Evolutionary conservation across 2,113 vertebrate genomes (phyloP), one percentile per base, ranked within the genome.

Genomic region (Bagarius yarrelli): DNA sequence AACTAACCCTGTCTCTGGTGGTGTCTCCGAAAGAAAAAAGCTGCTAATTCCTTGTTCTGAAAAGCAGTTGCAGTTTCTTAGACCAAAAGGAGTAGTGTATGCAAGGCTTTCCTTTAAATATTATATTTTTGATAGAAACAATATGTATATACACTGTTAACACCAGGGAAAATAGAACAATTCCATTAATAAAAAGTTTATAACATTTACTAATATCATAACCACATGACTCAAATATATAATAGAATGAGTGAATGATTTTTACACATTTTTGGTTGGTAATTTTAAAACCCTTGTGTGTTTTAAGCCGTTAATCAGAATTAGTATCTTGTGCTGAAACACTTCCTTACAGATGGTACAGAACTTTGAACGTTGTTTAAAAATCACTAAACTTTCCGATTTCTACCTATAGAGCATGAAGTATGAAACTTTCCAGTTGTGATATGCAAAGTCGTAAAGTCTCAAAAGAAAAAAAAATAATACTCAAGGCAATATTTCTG

Each of bases 111-210:
- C 78, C 34, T 79, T 85, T 82, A 32, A 76, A 82, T 82, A 79
- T 85, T 85, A 70, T 85, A 79, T 82, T 85, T 82, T 82, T 85
- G 76, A 85, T 85, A 85, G 80, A 79, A 82, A 82, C 59, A 53
- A 27, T 82, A 71, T 76, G 50, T 79, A 78, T 79, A 82, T 56
- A 44, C 32, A 44, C 81, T 75, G 44, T 61, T 57, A 73, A 57
- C 66, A 72, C 60, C 76, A 47, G 27, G 71, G 30, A 79, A 69
- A 25, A 18, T 76, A 70, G 32, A 50, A 81, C 47, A 32, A 66
- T 78, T 47, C 27, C 25, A 16, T 30, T 60, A 82, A 44, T 80
- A 50, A 52, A 36, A 16, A 52, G 23, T 74, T 53, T 74, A 81
- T 56, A 40, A 40, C 55, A 30, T 61, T 27, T 25, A 32, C 2